Evolutionary conservation across 64 coral and sea anemone species (phyloP).

Genomic region (Pocillopora damicornis): DNA sequence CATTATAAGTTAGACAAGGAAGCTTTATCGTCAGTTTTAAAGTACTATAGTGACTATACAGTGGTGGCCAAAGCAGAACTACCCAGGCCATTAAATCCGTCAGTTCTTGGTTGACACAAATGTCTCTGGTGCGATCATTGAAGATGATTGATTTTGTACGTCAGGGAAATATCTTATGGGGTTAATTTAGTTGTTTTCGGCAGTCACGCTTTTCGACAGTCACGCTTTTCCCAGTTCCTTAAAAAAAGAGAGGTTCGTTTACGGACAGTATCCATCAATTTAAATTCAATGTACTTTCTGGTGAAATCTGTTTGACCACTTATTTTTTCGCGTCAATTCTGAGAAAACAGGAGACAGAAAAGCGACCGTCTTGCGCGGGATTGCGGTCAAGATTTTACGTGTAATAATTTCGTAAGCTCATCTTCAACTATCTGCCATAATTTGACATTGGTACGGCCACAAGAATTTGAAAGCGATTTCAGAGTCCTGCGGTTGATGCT

Average conservation of each 20-base stretch:
- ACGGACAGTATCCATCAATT: background rate
- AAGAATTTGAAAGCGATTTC: too few species aligned
- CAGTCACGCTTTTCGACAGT: background rate
- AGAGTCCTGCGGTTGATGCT: too few species aligned
- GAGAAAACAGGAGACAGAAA: too few species aligned
- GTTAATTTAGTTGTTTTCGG: background rate
- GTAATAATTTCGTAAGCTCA: too few species aligned
- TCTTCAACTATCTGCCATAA: too few species aligned
- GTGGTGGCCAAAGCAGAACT: constrained; percentile 62
- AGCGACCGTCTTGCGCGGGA: too few species aligned
- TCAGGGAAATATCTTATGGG: background rate
- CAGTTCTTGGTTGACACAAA: constrained; percentile 22
- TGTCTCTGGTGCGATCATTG: background rate
- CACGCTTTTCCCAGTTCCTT: background rate
- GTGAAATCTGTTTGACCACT: too few species aligned
- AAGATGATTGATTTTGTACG: background rate
- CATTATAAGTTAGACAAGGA: constrained; percentile 71
- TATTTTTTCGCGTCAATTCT: too few species aligned
- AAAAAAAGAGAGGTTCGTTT: background rate
- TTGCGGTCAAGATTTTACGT: too few species aligned
- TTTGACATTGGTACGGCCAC: too few species aligned
- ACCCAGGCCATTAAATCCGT: constrained; percentile 58
- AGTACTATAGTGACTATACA: constrained; percentile 78
- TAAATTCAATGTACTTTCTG: background rate
- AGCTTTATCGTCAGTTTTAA: constrained; percentile 46